Percentiles rank a stretch among this genome's conserved stretches.
phyloP scores from a whole-genome alignment of 2,888 invertebrate genomes.

The Melanchra persicariae region DNA sequence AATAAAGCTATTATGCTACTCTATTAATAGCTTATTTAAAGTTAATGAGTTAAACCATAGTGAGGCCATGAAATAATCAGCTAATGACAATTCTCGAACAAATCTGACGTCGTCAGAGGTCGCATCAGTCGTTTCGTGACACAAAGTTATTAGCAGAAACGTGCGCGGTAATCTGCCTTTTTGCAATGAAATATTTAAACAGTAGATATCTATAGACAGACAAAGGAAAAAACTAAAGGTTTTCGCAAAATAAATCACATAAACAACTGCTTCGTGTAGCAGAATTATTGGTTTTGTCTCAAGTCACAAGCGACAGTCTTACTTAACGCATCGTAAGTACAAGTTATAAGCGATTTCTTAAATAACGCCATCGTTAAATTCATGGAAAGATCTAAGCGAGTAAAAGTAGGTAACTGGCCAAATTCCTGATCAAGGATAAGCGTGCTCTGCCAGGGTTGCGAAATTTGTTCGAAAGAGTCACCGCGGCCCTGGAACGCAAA shows the following conservation, averaged over 20 bases:
- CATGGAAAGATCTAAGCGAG: background rate
- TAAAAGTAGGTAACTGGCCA: background rate
- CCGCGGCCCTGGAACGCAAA: no score
- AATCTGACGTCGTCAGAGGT: slow-evolving; percentile 58
- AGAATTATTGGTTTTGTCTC: slow-evolving; percentile 17
- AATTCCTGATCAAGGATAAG: no score
- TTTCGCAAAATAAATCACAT: slow-evolving; percentile 49
- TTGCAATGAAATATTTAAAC: slow-evolving; percentile 58
- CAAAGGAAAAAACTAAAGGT: slow-evolving; percentile 45
- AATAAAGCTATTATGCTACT: background rate
- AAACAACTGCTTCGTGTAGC: slow-evolving; percentile 39
- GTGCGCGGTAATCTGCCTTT: slow-evolving; percentile 50
- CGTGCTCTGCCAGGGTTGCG: no score
- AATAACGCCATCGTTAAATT: no score
- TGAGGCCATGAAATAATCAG: slow-evolving; percentile 32
- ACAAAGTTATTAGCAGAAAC: slow-evolving; percentile 73
- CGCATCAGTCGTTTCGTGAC: slow-evolving; percentile 75
- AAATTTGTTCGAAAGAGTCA: no score
- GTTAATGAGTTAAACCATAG: slow-evolving; percentile 16
- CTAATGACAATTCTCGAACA: slow-evolving; percentile 38
- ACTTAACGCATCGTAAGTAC: no score
- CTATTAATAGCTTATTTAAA: slow-evolving; percentile 6
- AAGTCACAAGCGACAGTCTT: slow-evolving; percentile 12
- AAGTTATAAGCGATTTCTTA: no score
- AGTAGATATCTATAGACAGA: slow-evolving; percentile 38